Percentiles rank a stretch among this genome's conserved stretches.
Evolutionary conservation across 2,888 invertebrate genomes (phyloP).

Genomic region (Dinocampus coccinellae): DNA sequence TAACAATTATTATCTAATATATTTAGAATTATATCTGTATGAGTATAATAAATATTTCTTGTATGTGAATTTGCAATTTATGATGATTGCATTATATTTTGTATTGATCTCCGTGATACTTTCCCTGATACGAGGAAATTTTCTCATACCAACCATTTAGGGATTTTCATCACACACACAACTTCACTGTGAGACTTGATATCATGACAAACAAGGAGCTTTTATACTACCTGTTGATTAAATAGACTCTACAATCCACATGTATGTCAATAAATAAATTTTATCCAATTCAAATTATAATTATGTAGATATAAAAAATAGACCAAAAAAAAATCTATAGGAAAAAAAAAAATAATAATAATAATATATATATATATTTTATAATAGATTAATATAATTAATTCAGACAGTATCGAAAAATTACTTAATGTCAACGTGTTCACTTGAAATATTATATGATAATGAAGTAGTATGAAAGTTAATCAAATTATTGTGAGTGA

Average conservation of each 20-base stretch:
- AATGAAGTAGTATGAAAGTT: too few species aligned
- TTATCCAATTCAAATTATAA: too few species aligned
- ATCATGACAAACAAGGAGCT: slow-evolving; percentile 51
- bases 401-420: too few species aligned
- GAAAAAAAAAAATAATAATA: neutral
- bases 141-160: slow-evolving; percentile 53
- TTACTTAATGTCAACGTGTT: too few species aligned
- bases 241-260: slow-evolving; percentile 50
- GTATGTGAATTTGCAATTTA: slow-evolving; percentile 25
- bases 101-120: slow-evolving; percentile 40
- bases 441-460: too few species aligned
- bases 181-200: slow-evolving; percentile 18
- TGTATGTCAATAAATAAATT: neutral
- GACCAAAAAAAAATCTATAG: neutral
- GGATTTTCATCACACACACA: slow-evolving; percentile 29
- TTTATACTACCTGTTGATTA: slow-evolving; percentile 41
- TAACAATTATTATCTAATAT: too few species aligned
- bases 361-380: neutral
- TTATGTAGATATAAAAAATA: slow-evolving; percentile 2
- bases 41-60: neutral
- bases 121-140: slow-evolving; percentile 61
- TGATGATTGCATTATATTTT: slow-evolving; percentile 23
- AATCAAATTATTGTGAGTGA: too few species aligned
- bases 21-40: too few species aligned
- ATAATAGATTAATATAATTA: too few species aligned